These are phyloP conservation scores for Heliothis virescens DNA, from an alignment of 1,140 invertebrate species.

Conservation along the genomic window DNA sequence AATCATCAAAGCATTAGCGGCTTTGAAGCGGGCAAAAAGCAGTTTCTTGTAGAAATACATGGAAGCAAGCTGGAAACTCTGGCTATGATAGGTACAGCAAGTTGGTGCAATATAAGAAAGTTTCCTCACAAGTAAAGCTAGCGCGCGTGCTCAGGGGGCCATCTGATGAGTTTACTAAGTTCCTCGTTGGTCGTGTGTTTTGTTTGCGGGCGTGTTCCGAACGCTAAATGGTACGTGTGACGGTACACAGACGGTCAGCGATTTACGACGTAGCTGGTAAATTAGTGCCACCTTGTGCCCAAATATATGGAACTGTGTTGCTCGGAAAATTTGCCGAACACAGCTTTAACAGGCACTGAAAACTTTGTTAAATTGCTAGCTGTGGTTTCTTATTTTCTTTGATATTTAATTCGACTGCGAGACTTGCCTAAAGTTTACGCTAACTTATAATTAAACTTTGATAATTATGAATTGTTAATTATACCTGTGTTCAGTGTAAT, in stretches of 20 bases:
- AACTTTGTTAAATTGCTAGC: background rate
- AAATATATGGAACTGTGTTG: background rate
- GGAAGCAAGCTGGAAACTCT: conserved; percentile 30
- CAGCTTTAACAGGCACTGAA: background rate
- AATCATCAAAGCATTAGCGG: conserved; percentile 5
- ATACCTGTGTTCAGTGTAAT: conserved; percentile 6
- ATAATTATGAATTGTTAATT: conserved; percentile 15
- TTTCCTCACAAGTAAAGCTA: conserved; percentile 73
- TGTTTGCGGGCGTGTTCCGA: conserved; percentile 59
- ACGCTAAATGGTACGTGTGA: conserved; percentile 51
- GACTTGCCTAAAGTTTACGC: background rate
- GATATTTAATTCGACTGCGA: background rate
- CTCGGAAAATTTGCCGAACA: background rate
- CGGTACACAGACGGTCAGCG: conserved; percentile 23
- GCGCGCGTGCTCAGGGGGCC: conserved; percentile 57
- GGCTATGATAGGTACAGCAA: conserved; percentile 59
- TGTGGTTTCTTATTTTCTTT: background rate
- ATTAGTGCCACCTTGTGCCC: conserved; percentile 5
- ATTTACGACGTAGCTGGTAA: conserved; percentile 5
- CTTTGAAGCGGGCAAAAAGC: conserved; percentile 13
- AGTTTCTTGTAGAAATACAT: conserved; percentile 32
- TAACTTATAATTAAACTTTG: conserved; percentile 32
- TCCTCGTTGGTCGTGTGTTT: conserved; percentile 60
- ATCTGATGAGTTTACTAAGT: conserved; percentile 72
- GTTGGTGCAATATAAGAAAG: conserved; percentile 72